These are phyloP conservation scores for Theretra japonica DNA, from an alignment of 2,888 invertebrate genomes.

Conservation along the genomic window DNA sequence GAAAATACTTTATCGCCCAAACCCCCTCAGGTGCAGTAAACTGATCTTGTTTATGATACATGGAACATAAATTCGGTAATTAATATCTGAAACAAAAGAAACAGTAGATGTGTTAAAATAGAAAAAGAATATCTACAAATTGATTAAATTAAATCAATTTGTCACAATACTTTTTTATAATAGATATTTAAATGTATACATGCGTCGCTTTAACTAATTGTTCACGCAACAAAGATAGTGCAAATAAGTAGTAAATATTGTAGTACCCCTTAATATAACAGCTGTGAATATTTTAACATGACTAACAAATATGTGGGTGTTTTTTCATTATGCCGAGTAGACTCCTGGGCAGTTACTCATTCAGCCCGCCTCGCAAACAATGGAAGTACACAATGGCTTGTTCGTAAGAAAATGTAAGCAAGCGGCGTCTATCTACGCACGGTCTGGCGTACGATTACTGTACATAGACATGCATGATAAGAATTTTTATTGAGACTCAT, in stretches of 20 bases:
- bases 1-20: slow-evolving; percentile 64
- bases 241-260: too few relatives aligned
- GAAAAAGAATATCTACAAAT: neutral
- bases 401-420: slow-evolving; percentile 63
- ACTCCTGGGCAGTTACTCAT: slow-evolving; percentile 50
- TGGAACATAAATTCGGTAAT: slow-evolving; percentile 58
- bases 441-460: neutral
- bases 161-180: too few relatives aligned
- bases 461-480: neutral
- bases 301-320: slow-evolving; percentile 7
- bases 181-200: neutral
- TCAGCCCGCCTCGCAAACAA: slow-evolving; percentile 55
- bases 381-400: slow-evolving; percentile 61
- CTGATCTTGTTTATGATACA: slow-evolving; percentile 65
- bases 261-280: neutral
- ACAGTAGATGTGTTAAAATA: neutral
- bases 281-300: neutral
- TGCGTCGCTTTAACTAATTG: too few relatives aligned
- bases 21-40: slow-evolving; percentile 61
- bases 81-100: slow-evolving; percentile 60
- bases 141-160: neutral
- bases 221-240: too few relatives aligned
- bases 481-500: neutral
- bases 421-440: slow-evolving; percentile 37
- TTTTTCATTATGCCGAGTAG: slow-evolving; percentile 31